phyloP scores from a whole-genome alignment of 2,113 vertebrate species.

The Forbesichthys papilliferus region DNA sequence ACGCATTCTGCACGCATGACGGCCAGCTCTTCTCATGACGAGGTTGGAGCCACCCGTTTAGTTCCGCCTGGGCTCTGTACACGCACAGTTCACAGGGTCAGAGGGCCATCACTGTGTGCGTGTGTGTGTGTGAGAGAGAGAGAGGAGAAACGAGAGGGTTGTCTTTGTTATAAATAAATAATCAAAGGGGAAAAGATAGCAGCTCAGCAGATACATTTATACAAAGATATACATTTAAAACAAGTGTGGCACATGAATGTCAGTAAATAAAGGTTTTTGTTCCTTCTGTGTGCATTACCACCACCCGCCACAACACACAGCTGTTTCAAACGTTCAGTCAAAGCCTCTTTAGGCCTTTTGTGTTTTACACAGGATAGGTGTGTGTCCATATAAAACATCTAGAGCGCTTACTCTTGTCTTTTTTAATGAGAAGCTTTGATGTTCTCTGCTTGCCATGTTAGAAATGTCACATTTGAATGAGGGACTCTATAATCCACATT shows the following conservation, averaged over 20 bases:
- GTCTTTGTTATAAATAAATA: not conserved
- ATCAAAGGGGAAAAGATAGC: too few relatives aligned
- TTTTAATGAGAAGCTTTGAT: conserved; percentile 54
- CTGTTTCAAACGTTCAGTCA: too few relatives aligned
- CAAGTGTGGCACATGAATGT: too few relatives aligned
- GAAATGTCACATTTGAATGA: conserved; percentile 25
- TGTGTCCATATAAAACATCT: conserved; percentile 15
- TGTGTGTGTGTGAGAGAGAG: not conserved
- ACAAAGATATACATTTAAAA: too few relatives aligned
- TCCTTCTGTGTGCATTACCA: too few relatives aligned
- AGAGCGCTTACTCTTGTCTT: conserved; percentile 18
- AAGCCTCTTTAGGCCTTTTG: too few relatives aligned
- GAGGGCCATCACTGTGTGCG: conserved; percentile 31
- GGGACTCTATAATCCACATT: not conserved
- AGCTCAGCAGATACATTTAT: too few relatives aligned
- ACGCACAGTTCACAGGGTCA: conserved; percentile 73
- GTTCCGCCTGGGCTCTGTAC: conserved; percentile 71
- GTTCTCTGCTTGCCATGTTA: conserved; percentile 27
- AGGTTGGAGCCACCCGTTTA: conserved; percentile 73
- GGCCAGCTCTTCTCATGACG: conserved; percentile 70
- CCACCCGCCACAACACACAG: too few relatives aligned
- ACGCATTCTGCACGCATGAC: conserved; percentile 73
- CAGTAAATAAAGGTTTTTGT: too few relatives aligned
- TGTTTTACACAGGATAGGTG: conserved; percentile 3
- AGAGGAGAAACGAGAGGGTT: not conserved